Evolutionary conservation across 35 echinoderm and acorn worm species (phyloP), one percentile per base, ranked within the genome.

Genomic region (Hemicentrotus pulcherrimus): DNA sequence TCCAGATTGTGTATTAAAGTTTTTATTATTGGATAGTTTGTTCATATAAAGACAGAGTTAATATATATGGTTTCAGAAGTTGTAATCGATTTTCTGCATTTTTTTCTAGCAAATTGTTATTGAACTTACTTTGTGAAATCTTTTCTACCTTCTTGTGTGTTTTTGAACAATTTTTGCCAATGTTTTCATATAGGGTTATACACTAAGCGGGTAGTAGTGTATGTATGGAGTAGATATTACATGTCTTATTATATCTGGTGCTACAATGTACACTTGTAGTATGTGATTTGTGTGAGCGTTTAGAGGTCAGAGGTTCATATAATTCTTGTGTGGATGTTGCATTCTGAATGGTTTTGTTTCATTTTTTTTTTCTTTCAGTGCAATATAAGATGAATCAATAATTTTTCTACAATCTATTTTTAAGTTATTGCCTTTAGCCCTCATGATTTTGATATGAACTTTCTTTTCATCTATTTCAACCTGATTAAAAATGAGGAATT

Each of bases 1-100:
- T 93, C 91, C 91, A 93, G 91, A 93, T 47, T 47, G 45, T 93
- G 91, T 93, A 93, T 93, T 93, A 33, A 93, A 93, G 47, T 93
- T 93, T 93, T 93, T 93, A 93, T 93, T 93, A 93, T 93, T 93
- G 91, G 91, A 47, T 93, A 93, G 91, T 47, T 93, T 93, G 91
- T 93, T 93, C 32, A 93, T 93, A 93, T 47, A 93, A 58, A 93
- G 91, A 93, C 91, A 93, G 48, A 93, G 91, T 93, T 93, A 93
- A 93, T 93, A 93, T 93, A 93, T 93, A 93, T 93, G 91, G 91
- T 93, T 93, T 93, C 32, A 58, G 48, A 93, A 93, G 48, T 48
- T 93, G 91, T 93, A 93, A 93, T 93, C 91, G 48, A 47, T 50
- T 93, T 93, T 93, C 48, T 93, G 91, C 91, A 48, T 93, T 93